These are phyloP conservation scores for Isoperla grammatica DNA, from an alignment of 2,888 invertebrate genomes.

Conservation along the genomic window DNA sequence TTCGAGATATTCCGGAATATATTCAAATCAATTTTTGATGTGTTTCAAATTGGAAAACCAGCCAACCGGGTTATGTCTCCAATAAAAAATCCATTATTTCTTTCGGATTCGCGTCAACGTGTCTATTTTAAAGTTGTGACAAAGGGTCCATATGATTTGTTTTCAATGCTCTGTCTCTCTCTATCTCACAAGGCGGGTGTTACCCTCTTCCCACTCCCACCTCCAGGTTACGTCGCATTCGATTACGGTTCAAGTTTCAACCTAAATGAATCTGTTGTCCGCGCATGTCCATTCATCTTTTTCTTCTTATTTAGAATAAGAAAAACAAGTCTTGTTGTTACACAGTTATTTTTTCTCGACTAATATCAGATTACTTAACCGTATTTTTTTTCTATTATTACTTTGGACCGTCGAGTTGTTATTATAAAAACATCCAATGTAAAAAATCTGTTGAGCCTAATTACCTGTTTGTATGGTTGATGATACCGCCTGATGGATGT, in stretches of 20 bases:
- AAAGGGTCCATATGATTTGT: background rate
- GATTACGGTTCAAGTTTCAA: background rate
- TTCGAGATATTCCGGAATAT: background rate
- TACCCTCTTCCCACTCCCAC: background rate
- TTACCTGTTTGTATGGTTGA: constrained; percentile 19
- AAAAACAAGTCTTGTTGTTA: background rate
- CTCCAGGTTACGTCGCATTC: background rate
- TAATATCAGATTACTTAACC: constrained; percentile 11
- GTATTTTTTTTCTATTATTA: constrained; percentile 11
- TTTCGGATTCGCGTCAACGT: too few relatives aligned
- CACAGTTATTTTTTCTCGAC: background rate
- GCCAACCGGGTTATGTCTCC: too few relatives aligned
- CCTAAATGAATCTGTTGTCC: background rate
- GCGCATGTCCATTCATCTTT: background rate
- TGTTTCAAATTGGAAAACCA: too few relatives aligned
- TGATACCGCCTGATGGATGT: constrained; percentile 22
- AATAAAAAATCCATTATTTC: too few relatives aligned
- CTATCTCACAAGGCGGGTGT: too few relatives aligned
- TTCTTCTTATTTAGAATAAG: background rate
- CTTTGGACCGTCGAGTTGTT: constrained; percentile 10
- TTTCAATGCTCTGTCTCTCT: background rate
- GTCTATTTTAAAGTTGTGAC: too few relatives aligned
- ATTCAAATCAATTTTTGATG: too few relatives aligned
- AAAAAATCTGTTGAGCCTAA: constrained; percentile 12
- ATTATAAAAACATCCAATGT: constrained; percentile 2